A percentile compares a stretch with the other conserved stretches of the same genome.
Conservation (phyloP, 2,113 vertebrate species). For the Clarias magur region DNA sequence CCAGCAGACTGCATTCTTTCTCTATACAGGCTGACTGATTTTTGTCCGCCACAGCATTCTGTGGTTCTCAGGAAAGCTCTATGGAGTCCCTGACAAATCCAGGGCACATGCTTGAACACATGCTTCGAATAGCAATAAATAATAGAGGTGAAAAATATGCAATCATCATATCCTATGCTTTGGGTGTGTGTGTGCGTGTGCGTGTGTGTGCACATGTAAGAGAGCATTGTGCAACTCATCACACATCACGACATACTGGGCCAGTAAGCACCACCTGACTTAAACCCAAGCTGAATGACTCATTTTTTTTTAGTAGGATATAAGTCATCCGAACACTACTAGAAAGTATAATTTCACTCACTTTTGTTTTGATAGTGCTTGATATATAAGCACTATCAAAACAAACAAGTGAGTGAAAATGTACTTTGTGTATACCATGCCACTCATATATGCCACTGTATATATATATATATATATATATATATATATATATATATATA, state of each 20-base stretch:
- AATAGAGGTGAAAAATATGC: constrained; percentile 9
- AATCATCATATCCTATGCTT: constrained; percentile 30
- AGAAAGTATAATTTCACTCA: background rate
- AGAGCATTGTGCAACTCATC: constrained; percentile 8
- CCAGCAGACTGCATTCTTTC: constrained; percentile 40
- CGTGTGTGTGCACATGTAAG: background rate
- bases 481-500: no score
- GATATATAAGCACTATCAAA: no score
- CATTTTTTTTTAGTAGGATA: background rate
- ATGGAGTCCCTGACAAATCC: constrained; percentile 37
- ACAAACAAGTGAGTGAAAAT: no score
- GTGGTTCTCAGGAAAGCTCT: constrained; percentile 72
- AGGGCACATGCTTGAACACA: constrained; percentile 24
- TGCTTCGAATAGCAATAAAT: constrained; percentile 2
- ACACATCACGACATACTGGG: constrained; percentile 16
- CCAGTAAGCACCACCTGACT: constrained; percentile 17
- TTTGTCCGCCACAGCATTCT: constrained; percentile 73
- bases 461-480: no score
- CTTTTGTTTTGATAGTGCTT: background rate
- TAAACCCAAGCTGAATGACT: background rate
- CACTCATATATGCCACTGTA: no score
- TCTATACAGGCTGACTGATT: constrained; percentile 31
- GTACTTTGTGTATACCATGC: no score
- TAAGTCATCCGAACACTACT: background rate
- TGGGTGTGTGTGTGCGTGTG: background rate